Percentiles rank a stretch among this genome's conserved stretches.
Evolutionary conservation across 2,888 invertebrate species (phyloP).

Genomic region (Polyploca ridens): DNA sequence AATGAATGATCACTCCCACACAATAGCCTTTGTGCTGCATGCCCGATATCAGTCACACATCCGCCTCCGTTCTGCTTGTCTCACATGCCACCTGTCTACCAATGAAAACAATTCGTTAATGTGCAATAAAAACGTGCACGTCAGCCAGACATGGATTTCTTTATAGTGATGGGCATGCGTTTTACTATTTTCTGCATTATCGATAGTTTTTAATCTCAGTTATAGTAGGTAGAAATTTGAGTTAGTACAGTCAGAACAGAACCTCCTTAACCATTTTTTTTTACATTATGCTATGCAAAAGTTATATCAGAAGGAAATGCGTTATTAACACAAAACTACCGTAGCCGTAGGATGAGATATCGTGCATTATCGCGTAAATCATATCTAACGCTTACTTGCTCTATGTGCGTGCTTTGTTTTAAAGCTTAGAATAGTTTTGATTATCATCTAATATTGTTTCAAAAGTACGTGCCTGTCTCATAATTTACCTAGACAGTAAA

Average conservation of each 20-base stretch:
- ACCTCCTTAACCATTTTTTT: too few species aligned
- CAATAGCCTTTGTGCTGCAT: conserved; percentile 17
- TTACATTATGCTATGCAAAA: too few species aligned
- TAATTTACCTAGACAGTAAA: not conserved
- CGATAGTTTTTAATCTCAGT: not conserved
- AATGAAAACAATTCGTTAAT: not conserved
- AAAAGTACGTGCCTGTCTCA: too few species aligned
- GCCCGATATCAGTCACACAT: conserved; percentile 21
- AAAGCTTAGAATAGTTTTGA: not conserved
- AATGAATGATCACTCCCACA: conserved; percentile 24
- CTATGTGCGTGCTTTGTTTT: not conserved
- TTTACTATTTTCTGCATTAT: not conserved
- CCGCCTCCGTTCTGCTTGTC: conserved; percentile 29
- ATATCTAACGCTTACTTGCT: not conserved
- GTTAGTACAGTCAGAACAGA: too few species aligned
- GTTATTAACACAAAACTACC: not conserved
- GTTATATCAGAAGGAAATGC: too few species aligned
- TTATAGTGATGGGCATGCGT: not conserved
- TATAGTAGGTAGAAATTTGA: too few species aligned
- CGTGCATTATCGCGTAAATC: not conserved
- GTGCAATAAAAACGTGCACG: not conserved
- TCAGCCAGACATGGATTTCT: not conserved
- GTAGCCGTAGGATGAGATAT: not conserved
- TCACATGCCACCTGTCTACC: conserved; percentile 16
- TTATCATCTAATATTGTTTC: not conserved